Evolutionary conservation across 1,140 invertebrate genomes (phyloP).

Genomic region (Campoletis sonorensis): DNA sequence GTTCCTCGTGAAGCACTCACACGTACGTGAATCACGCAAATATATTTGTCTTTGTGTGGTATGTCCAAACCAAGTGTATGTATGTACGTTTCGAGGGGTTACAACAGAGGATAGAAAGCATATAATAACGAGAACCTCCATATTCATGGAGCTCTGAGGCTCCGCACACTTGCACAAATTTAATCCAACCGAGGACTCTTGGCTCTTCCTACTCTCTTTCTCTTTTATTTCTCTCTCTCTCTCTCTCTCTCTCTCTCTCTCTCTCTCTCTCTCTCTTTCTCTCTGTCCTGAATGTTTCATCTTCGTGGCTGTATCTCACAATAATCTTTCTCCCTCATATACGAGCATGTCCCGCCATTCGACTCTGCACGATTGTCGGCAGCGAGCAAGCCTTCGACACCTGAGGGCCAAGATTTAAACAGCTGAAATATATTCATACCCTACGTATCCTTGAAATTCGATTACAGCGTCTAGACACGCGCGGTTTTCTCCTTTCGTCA

Average conservation of each 20-base stretch:
- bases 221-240: constrained; percentile 44
- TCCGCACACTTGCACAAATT: constrained; percentile 69
- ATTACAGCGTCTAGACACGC: constrained; percentile 35
- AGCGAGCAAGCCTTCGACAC: neutral
- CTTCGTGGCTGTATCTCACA: neutral
- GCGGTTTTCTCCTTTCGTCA: constrained; percentile 10
- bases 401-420: constrained; percentile 38
- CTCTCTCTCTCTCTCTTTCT: constrained; percentile 50
- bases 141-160: constrained; percentile 72
- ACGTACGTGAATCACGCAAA: constrained; percentile 47
- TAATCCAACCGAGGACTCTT: constrained; percentile 64
- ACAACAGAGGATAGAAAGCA: constrained; percentile 58
- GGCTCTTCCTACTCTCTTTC: constrained; percentile 48
- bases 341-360: constrained; percentile 55
- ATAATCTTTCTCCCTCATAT: constrained; percentile 50
- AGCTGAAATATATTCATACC: neutral
- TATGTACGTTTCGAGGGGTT: constrained; percentile 25
- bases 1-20: constrained; percentile 39
- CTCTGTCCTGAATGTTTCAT: constrained; percentile 45
- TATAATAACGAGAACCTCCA: constrained; percentile 72
- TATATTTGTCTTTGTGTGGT: constrained; percentile 25
- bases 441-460: constrained; percentile 25
- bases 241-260: too few relatives aligned
- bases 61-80: neutral
- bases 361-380: constrained; percentile 45